Conservation (phyloP, 1,140 invertebrate genomes). For the Ptiloglossa arizonensis region DNA sequence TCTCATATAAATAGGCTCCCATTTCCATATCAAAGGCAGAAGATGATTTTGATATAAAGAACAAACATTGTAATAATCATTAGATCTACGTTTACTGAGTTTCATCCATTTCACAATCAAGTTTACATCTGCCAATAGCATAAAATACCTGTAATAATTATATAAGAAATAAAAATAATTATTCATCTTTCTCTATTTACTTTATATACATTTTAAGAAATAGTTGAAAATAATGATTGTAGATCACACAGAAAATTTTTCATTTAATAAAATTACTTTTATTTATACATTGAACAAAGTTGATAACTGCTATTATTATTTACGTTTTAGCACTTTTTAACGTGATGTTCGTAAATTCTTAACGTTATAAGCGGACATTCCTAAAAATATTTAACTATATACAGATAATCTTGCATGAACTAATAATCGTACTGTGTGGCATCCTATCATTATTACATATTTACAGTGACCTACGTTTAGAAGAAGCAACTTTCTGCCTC, state of each 20-base stretch:
- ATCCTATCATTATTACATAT: slow-evolving; percentile 69
- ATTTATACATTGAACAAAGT: slow-evolving; percentile 65
- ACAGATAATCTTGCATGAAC: slow-evolving; percentile 73
- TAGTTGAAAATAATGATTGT: neutral
- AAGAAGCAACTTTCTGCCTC: slow-evolving; percentile 52
- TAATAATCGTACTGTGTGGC: slow-evolving; percentile 69
- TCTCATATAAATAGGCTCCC: slow-evolving; percentile 9
- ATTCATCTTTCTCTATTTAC: slow-evolving; percentile 31
- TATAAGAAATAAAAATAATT: slow-evolving; percentile 47
- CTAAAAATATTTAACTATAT: slow-evolving; percentile 69
- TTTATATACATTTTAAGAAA: neutral
- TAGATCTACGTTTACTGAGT: slow-evolving; percentile 20
- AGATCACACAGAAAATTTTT: slow-evolving; percentile 22
- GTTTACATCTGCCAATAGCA: slow-evolving; percentile 27
- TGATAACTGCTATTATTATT: slow-evolving; percentile 62
- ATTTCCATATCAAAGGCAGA: slow-evolving; percentile 34
- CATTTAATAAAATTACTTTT: slow-evolving; percentile 59
- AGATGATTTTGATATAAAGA: slow-evolving; percentile 39
- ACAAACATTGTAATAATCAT: slow-evolving; percentile 39
- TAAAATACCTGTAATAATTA: slow-evolving; percentile 47
- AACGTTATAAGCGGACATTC: slow-evolving; percentile 52
- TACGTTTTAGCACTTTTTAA: slow-evolving; percentile 56
- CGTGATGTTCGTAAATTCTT: slow-evolving; percentile 52
- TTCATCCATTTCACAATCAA: slow-evolving; percentile 19
- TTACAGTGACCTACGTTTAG: slow-evolving; percentile 51